Conservation (phyloP, 2,797 vertebrate species). For the Enteromius paludinosus region DNA sequence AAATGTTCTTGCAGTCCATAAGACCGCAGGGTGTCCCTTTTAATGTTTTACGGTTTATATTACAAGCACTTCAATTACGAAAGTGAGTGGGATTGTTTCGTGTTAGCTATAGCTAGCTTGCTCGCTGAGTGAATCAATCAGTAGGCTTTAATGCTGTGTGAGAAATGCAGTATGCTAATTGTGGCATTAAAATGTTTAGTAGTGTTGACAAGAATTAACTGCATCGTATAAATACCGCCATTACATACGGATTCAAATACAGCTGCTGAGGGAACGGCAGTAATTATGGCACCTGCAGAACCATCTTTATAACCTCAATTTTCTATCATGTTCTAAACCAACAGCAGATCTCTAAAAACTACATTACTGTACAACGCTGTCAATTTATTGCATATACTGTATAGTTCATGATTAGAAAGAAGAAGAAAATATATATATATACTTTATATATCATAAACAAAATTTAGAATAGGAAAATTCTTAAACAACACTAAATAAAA, state of each 20-base stretch:
- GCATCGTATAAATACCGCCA: not conserved
- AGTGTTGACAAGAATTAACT: constrained; percentile 17
- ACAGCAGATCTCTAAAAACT: not conserved
- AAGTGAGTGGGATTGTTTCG: constrained; percentile 5
- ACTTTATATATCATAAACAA: no score
- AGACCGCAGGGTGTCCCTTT: not conserved
- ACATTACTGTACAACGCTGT: not conserved
- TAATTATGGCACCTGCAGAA: constrained; percentile 21
- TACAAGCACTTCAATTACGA: not conserved
- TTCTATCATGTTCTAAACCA: not conserved
- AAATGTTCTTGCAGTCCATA: not conserved
- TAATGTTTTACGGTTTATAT: not conserved
- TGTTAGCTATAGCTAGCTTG: constrained; percentile 7
- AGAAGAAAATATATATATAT: not conserved
- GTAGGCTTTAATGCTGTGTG: constrained; percentile 1
- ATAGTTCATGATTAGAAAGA: not conserved
- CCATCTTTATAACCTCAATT: not conserved
- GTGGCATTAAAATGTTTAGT: constrained; percentile 21
- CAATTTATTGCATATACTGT: not conserved
- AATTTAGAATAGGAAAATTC: not conserved
- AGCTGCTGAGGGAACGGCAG: not conserved
- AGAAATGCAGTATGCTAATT: constrained; percentile 18
- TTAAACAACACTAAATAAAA: not conserved
- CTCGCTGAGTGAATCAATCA: not conserved
- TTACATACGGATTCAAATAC: constrained; percentile 1